Conservation (phyloP, 1,140 invertebrate species). For the Drosophila saltans region DNA sequence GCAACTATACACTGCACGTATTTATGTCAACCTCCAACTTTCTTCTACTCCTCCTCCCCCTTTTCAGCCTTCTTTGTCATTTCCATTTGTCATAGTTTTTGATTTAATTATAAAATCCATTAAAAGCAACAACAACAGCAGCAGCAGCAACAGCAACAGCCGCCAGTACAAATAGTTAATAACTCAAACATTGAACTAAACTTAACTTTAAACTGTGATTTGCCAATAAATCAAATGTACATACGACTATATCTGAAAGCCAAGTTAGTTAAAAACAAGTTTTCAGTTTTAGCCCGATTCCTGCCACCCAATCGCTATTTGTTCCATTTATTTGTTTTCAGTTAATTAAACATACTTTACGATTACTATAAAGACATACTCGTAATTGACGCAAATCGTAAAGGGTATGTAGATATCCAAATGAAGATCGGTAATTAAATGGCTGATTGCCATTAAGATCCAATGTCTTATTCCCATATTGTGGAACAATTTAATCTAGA, state of each 20-base stretch:
- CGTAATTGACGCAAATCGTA: neutral
- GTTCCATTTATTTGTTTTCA: conserved; percentile 8
- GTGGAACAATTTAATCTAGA: neutral
- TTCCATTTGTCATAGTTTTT: conserved; percentile 10
- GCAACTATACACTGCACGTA: neutral
- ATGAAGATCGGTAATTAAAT: neutral
- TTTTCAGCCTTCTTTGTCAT: neutral
- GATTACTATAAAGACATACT: neutral
- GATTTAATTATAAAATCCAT: conserved; percentile 11
- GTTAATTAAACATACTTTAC: neutral
- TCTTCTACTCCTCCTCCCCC: no score
- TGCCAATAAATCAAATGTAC: neutral
- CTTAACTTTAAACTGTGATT: conserved; percentile 3
- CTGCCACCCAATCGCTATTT: neutral
- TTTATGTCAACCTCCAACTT: conserved; percentile 2
- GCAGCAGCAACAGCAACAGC: neutral
- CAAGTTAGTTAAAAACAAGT: neutral
- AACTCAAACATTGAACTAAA: conserved; percentile 7
- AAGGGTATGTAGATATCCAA: neutral
- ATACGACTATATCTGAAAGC: no score
- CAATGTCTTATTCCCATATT: neutral
- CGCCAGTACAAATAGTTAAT: neutral
- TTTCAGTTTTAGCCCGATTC: neutral
- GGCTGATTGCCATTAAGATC: neutral
- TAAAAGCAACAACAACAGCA: neutral